These are phyloP conservation scores for Notiomystis cincta DNA, from an alignment of 2,113 vertebrate genomes.

Conservation along the genomic window DNA sequence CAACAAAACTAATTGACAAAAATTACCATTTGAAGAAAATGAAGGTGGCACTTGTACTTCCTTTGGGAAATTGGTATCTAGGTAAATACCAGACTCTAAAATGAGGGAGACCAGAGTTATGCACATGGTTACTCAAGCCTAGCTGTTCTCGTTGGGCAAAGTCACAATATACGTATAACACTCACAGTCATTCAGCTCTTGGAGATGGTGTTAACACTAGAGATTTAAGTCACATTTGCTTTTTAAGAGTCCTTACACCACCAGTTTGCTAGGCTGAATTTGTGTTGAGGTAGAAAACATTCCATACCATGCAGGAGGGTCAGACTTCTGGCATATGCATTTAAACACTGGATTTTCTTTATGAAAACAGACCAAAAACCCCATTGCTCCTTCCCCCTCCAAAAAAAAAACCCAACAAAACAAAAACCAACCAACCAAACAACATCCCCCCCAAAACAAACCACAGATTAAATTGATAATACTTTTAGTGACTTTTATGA, in stretches of 20 bases:
- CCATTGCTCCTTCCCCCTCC: too few species aligned
- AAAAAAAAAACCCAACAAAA: rapidly evolving
- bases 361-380: neutral
- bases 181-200: neutral
- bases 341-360: neutral
- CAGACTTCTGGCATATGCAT: neutral
- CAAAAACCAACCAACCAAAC: neutral
- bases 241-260: neutral
- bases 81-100: neutral
- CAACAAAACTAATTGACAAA: neutral
- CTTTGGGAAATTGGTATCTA: neutral
- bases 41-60: neutral
- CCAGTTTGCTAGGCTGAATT: neutral
- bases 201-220: neutral
- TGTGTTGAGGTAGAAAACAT: neutral
- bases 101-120: neutral
- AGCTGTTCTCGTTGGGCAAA: neutral
- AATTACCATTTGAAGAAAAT: neutral
- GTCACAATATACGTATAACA: neutral
- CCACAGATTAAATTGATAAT: neutral
- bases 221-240: neutral
- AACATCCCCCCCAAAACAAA: rapidly evolving
- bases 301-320: neutral
- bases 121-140: neutral
- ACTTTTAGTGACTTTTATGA: neutral